phyloP scores from a whole-genome alignment of 2,888 invertebrate genomes.

The Ephialtes manifestator region DNA sequence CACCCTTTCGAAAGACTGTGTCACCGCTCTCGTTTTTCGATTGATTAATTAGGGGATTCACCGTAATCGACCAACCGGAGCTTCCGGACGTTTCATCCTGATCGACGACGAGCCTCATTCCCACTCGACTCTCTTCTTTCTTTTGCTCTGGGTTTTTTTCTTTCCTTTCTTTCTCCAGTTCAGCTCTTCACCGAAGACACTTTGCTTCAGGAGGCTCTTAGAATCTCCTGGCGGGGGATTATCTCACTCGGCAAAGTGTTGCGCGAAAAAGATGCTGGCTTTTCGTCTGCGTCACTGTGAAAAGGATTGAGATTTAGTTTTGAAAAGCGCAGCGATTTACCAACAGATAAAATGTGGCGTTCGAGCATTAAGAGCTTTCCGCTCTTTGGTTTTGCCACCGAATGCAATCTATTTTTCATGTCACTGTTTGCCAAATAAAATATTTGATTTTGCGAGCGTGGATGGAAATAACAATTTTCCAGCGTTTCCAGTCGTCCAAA shows the following conservation, averaged over 20 bases:
- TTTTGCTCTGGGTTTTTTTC: slow-evolving; percentile 13
- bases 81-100: slow-evolving; percentile 49
- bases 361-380: background rate
- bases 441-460: slow-evolving; percentile 1
- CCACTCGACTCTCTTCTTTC: slow-evolving; percentile 10
- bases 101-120: slow-evolving; percentile 53
- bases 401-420: background rate
- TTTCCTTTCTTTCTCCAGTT: background rate
- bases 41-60: slow-evolving; percentile 67
- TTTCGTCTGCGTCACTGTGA: background rate
- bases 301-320: slow-evolving; percentile 12
- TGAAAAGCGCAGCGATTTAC: slow-evolving; percentile 15
- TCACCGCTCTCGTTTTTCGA: slow-evolving; percentile 50
- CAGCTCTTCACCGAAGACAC: background rate
- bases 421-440: background rate
- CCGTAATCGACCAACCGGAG: slow-evolving; percentile 63
- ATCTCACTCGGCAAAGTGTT: slow-evolving; percentile 20
- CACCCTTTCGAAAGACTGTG: slow-evolving; percentile 38
- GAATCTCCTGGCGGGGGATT: slow-evolving; percentile 1
- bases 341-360: slow-evolving; percentile 9
- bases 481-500: slow-evolving; percentile 30
- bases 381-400: background rate
- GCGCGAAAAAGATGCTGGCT: slow-evolving; percentile 30
- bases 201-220: slow-evolving; percentile 9
- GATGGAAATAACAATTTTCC: slow-evolving; percentile 24